phyloP scores from a whole-genome alignment of 2,888 invertebrate genomes.

The Amphipoea oculea region DNA sequence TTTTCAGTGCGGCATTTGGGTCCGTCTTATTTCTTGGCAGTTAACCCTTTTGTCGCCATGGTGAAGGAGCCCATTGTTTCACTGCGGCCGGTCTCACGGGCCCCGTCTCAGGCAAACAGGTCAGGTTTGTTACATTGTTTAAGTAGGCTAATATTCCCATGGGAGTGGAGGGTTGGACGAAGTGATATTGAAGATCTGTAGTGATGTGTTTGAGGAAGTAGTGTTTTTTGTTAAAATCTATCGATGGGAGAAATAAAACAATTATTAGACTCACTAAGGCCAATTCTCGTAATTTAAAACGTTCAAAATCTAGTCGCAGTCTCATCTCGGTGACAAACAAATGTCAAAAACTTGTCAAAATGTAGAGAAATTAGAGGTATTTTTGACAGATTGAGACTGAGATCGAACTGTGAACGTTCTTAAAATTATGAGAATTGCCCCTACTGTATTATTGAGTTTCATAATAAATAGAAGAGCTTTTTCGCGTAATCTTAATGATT shows the following conservation, averaged over 20 bases:
- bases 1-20: slow-evolving; percentile 63
- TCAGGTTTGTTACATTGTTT: slow-evolving; percentile 82
- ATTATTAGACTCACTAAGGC: not conserved
- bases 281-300: too few relatives aligned
- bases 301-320: too few relatives aligned
- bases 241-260: too few relatives aligned
- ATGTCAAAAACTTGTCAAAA: too few relatives aligned
- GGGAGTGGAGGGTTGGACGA: slow-evolving; percentile 68
- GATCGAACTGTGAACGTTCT: too few relatives aligned
- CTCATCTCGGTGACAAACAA: too few relatives aligned
- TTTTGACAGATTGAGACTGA: too few relatives aligned
- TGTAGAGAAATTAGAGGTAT: too few relatives aligned
- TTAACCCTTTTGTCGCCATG: slow-evolving; percentile 76
- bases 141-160: slow-evolving; percentile 82
- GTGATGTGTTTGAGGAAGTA: slow-evolving; percentile 40
- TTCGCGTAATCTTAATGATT: not conserved
- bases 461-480: not conserved
- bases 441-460: not conserved
- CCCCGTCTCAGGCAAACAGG: slow-evolving; percentile 83
- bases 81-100: slow-evolving; percentile 78
- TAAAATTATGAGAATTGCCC: too few relatives aligned
- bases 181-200: slow-evolving; percentile 36
- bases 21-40: slow-evolving; percentile 74
- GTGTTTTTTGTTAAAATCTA: not conserved
- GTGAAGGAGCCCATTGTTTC: slow-evolving; percentile 81